Base-by-base conservation (phyloP, 2,888 invertebrate genomes). In the Parnassius glacialis region DNA sequence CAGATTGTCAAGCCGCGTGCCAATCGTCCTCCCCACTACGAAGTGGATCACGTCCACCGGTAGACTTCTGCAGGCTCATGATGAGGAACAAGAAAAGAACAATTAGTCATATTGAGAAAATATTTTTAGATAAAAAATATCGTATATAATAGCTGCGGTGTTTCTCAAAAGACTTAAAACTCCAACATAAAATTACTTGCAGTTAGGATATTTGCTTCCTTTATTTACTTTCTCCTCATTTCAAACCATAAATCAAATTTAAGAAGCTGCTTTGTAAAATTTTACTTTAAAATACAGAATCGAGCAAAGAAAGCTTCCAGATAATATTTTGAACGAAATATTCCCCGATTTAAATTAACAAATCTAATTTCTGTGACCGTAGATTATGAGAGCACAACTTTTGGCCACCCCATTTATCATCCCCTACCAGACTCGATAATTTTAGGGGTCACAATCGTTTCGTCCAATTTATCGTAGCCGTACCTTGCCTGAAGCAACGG, bases 361-460 rank as follows among this genome's bases (percentile, higher is more conserved):
- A 68, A 65, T 64, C 64, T 72, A 69, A 76, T 76, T 72, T 73
- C 71, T 69, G 70, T 69, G 67, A 72, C 69, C 70, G 67, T 72
- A 68, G 69, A 68, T 67, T 72, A 71, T 69, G 67, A 69, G 66
- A 72, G 66, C 65, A 64, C 59, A 61, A 61, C 69, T 69, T 66
- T 63, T 56, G 59, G 50, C 61, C 61, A 62, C 65, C 58, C 69
- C 70, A 75, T 78, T 76, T 74, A 76, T 79, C 75, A 77, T 67
- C 72, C 63, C 62, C 56, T 48, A 63, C 67, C 67, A 68, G 73
- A 75, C 70, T 76, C 70, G 68, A 70, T 73, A 74, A 74, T 79
- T 75, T 78, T 72, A 70, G 71, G 69, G 74, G 75, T 72, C 72
- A 71, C 74, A 79, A 79, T 74, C 78, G 79, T 78, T 80, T 76